Percentiles rank a stretch among this genome's conserved stretches.
Evolutionary conservation across 2,113 vertebrate genomes (phyloP).

Genomic region (Pluvianellus socialis): DNA sequence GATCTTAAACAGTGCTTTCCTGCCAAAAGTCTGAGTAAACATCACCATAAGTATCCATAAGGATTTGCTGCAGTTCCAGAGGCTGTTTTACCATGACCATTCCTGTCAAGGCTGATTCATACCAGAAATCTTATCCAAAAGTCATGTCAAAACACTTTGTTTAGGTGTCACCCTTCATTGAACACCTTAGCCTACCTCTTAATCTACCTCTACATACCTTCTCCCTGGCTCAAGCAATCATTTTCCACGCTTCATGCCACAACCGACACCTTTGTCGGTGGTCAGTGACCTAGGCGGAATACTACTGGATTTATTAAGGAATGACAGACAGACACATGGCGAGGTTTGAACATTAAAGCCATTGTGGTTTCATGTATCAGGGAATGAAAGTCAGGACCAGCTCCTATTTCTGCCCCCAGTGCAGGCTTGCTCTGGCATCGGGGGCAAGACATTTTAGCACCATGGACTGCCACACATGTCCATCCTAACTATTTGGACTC

Average conservation of each 20-base stretch:
- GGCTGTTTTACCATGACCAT: background rate
- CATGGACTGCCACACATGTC: background rate
- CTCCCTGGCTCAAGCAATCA: background rate
- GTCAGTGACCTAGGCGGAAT: background rate
- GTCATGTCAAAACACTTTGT: background rate
- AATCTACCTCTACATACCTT: background rate
- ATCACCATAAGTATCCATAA: background rate
- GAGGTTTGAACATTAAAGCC: background rate
- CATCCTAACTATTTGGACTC: background rate
- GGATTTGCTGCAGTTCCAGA: background rate
- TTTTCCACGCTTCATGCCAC: background rate
- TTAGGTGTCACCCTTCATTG: background rate
- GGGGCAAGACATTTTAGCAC: background rate
- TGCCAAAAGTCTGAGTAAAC: background rate
- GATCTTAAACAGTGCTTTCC: background rate
- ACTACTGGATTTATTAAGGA: background rate
- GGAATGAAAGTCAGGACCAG: background rate
- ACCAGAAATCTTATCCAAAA: background rate
- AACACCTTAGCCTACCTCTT: background rate
- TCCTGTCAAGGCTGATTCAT: background rate
- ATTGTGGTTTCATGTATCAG: slow-evolving; percentile 17
- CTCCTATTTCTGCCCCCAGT: background rate
- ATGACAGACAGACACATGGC: background rate
- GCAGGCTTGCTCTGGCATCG: background rate
- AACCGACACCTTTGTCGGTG: background rate